Evolutionary conservation across 2,888 invertebrate species (phyloP).

Genomic region (Drosophila barbarae): DNA sequence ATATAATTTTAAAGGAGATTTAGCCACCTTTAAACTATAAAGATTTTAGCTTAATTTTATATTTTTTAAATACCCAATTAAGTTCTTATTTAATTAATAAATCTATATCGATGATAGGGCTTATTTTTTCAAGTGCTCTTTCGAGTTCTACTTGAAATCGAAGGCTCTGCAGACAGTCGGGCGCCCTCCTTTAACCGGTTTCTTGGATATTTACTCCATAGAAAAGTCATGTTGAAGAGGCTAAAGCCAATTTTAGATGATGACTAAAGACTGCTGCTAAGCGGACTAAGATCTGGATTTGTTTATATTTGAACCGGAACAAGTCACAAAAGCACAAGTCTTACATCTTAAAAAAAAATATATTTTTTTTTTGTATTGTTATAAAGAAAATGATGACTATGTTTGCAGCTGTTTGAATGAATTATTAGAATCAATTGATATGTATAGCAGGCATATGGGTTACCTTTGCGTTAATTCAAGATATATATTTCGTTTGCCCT

Average conservation of each 20-base stretch:
- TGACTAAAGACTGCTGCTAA: slow-evolving; percentile 4
- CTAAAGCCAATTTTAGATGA: slow-evolving; percentile 2
- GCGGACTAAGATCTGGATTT: slow-evolving; percentile 6
- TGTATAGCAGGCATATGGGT: background rate
- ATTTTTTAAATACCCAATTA: accelerated
- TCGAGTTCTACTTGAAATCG: slow-evolving; percentile 4
- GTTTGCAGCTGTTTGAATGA: background rate
- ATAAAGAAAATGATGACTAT: too few species aligned
- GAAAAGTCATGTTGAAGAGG: slow-evolving; percentile 11
- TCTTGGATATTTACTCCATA: slow-evolving; percentile 2
- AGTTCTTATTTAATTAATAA: background rate
- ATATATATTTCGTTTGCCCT: background rate
- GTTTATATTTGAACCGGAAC: background rate
- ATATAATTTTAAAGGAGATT: background rate
- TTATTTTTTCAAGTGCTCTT: slow-evolving; percentile 8
- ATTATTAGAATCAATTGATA: background rate
- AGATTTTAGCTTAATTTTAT: too few species aligned
- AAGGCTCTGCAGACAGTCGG: slow-evolving; percentile 44
- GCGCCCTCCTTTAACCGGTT: slow-evolving; percentile 43
- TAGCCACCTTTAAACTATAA: background rate
- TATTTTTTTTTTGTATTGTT: too few species aligned
- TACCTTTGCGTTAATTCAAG: background rate
- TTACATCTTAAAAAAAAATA: too few species aligned
- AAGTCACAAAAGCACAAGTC: too few species aligned
- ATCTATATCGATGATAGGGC: background rate